A percentile compares a stretch with the other conserved stretches of the same genome.
Evolutionary conservation across 2,888 invertebrate genomes (phyloP).

Genomic region (Tenthredo distinguenda): DNA sequence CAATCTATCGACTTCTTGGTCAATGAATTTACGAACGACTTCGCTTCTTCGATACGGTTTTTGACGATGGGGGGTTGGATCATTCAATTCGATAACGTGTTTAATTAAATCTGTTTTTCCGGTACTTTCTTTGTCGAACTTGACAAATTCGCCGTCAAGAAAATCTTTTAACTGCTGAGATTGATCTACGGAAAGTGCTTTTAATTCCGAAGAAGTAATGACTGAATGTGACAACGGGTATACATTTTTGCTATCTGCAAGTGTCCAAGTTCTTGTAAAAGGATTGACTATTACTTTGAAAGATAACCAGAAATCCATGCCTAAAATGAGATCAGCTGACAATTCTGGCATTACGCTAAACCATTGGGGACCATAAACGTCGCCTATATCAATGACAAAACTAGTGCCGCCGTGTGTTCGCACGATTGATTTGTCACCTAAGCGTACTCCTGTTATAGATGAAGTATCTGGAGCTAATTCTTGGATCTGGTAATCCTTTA

Average conservation of each 20-base stretch:
- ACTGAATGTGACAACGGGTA: slow-evolving; percentile 41
- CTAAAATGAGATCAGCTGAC: slow-evolving; percentile 53
- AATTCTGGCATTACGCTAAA: slow-evolving; percentile 52
- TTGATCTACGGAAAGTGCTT: neutral
- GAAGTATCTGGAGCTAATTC: slow-evolving; percentile 12
- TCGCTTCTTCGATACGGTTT: slow-evolving; percentile 51
- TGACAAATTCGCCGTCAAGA: neutral
- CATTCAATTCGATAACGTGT: slow-evolving; percentile 25
- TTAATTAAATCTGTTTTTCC: slow-evolving; percentile 14
- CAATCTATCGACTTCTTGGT: slow-evolving; percentile 25
- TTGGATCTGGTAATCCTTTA: slow-evolving; percentile 45
- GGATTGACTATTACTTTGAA: slow-evolving; percentile 54
- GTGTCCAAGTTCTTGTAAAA: slow-evolving; percentile 39
- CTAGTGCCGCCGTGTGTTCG: slow-evolving; percentile 49
- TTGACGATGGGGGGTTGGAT: slow-evolving; percentile 4
- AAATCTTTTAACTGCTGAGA: neutral
- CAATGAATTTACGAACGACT: slow-evolving; percentile 26
- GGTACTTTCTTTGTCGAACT: neutral
- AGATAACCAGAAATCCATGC: slow-evolving; percentile 55
- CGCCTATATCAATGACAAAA: slow-evolving; percentile 52
- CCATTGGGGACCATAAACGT: slow-evolving; percentile 56
- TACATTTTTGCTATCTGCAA: slow-evolving; percentile 45
- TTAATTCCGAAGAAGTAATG: slow-evolving; percentile 31
- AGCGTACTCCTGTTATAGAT: slow-evolving; percentile 24
- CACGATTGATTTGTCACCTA: slow-evolving; percentile 42